Evolutionary conservation across 2,888 invertebrate genomes (phyloP), one percentile per base, ranked within the genome.

Genomic region (Theretra japonica): DNA sequence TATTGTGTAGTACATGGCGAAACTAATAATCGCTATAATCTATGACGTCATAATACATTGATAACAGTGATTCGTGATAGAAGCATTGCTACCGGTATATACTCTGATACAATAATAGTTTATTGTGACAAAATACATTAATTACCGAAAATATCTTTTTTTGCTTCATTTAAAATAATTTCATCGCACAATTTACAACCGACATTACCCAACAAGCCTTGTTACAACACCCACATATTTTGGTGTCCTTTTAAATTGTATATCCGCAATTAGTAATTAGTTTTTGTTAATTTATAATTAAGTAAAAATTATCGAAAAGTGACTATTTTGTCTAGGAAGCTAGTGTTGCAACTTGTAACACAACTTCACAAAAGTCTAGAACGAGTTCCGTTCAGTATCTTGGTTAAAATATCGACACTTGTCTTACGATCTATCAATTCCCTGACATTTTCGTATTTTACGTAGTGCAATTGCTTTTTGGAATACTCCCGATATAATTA

Each of bases 391-490:
- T 65, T 65, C 23, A 48, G 23, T 65, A 41, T 65, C 11, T 62
- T 65, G 41, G 41, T 65, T 15, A 62, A 21, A 23, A 17, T 23
- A 23, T 48, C 11, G n/a, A 23, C 62, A 23, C 23, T 65, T 41
- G 41, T 41, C 15, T 41, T 65, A 65, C n/a, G 48, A 48, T 23
- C 48, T 65, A 65, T 65, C 65, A 48, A 65, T 65, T 65, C 65
- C 62, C 65, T 48, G 65, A 65, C 48, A 41, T 65, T 62, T 65
- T 41, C 41, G 33, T 33, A 11, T 65, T n/a, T 23, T 23, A 65
- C 23, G 65, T 41, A 19, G 21, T 48, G 41, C 17, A 65, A n/a
- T 53, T 53, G 6, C n/a, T 53, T 53, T 53, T 53, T 17, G 15
- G 19, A 0, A 53, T 53, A 53, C 17, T 53, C n/a, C 53, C 53